phyloP scores from a whole-genome alignment of 2,888 invertebrate species.

The Diplolepis rosae region DNA sequence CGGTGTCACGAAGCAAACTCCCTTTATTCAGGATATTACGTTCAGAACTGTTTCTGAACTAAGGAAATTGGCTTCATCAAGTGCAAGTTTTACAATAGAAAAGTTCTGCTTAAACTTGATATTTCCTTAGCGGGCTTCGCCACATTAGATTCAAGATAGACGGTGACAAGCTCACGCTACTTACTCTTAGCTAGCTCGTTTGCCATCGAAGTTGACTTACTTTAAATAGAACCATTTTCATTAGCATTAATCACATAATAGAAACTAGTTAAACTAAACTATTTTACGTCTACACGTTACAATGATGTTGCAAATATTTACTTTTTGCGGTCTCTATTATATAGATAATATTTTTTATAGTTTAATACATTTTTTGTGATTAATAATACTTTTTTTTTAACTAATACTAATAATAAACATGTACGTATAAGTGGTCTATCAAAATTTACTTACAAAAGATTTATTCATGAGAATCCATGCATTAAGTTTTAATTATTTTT shows the following conservation, averaged over 20 bases:
- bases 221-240: background rate
- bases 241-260: background rate
- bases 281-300: too few species aligned
- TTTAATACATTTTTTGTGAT: too few species aligned
- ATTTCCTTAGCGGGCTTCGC: conserved; percentile 13
- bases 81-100: conserved; percentile 25
- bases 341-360: too few species aligned
- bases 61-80: conserved; percentile 30
- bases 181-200: background rate
- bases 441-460: too few species aligned
- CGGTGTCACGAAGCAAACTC: conserved; percentile 16
- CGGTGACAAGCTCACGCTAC: conserved; percentile 12
- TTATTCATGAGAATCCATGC: too few species aligned
- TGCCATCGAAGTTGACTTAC: background rate
- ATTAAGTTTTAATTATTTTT: too few species aligned
- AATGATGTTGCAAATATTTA: too few species aligned
- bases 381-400: too few species aligned
- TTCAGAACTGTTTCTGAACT: conserved; percentile 25
- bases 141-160: conserved; percentile 26
- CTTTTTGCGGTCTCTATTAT: too few species aligned
- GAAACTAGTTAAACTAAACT: too few species aligned
- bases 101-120: conserved; percentile 27
- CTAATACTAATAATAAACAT: too few species aligned
- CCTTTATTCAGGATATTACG: conserved; percentile 25
- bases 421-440: too few species aligned